phyloP scores from a whole-genome alignment of 2,888 invertebrate species.

The Villa cingulata region DNA sequence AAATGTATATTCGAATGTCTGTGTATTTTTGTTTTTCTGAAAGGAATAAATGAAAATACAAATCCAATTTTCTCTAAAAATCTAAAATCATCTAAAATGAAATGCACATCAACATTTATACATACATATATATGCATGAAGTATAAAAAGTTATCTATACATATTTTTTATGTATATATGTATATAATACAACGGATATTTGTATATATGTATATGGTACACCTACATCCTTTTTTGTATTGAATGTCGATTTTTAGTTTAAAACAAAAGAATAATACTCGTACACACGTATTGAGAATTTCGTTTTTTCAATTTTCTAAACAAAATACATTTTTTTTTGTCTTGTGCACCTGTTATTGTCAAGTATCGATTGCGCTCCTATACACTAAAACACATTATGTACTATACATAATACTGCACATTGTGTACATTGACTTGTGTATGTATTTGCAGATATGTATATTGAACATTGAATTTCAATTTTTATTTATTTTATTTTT shows the following conservation, averaged over 20 bases:
- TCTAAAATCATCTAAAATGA: not conserved
- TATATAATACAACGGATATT: too few species aligned
- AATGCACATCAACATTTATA: not conserved
- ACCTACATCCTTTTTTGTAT: too few species aligned
- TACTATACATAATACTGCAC: too few species aligned
- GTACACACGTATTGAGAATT: too few species aligned
- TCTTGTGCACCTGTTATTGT: constrained; percentile 5
- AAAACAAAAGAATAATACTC: not conserved
- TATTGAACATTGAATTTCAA: not conserved
- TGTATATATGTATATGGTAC: too few species aligned
- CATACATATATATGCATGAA: not conserved
- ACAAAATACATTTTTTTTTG: not conserved
- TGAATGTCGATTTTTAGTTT: constrained; percentile 1
- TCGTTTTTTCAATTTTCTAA: not conserved
- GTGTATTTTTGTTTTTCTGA: too few species aligned
- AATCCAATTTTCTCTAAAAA: constrained; percentile 2
- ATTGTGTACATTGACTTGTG: not conserved
- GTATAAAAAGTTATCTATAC: too few species aligned
- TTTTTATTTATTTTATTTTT: too few species aligned
- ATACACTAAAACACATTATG: too few species aligned
- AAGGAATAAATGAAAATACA: not conserved
- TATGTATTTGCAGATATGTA: not conserved
- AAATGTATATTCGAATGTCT: too few species aligned
- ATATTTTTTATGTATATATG: too few species aligned
- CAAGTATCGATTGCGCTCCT: not conserved